Percentiles rank a stretch among this genome's conserved stretches.
Evolutionary conservation across 2,797 vertebrate genomes (phyloP).

Genomic region (Argya squamiceps): DNA sequence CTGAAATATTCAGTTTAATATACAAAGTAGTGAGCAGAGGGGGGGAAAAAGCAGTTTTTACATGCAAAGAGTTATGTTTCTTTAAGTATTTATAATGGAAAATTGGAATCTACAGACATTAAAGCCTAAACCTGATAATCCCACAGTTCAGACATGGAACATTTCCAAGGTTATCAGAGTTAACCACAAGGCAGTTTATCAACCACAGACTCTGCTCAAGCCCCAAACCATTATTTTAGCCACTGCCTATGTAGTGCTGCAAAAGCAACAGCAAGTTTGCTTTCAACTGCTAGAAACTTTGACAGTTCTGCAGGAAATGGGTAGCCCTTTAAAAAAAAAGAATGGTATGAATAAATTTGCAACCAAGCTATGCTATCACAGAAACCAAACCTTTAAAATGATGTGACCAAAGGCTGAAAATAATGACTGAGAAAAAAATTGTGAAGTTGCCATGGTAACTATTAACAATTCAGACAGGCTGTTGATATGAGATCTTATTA

Average conservation of each 20-base stretch:
- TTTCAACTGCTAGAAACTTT: not conserved
- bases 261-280: not conserved
- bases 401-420: conserved; percentile 53
- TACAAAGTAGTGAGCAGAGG: not conserved
- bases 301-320: not conserved
- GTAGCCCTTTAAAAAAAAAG: conserved; percentile 17
- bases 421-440: conserved; percentile 45
- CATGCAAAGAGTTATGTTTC: not conserved
- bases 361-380: not conserved
- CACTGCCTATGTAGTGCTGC: not conserved
- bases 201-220: accelerated
- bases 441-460: conserved; percentile 55
- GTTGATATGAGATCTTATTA: conserved; percentile 55
- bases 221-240: not conserved
- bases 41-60: not conserved
- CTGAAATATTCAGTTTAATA: not conserved
- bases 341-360: conserved; percentile 38
- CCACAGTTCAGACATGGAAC: not conserved
- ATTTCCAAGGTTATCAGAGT: not conserved
- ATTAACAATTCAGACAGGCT: conserved; percentile 60
- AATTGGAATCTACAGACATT: not conserved
- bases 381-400: conserved; percentile 38
- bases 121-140: not conserved
- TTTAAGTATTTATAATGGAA: not conserved
- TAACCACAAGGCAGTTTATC: not conserved